phyloP scores from a whole-genome alignment of 2,797 vertebrate species.

The Antrozous pallidus region DNA sequence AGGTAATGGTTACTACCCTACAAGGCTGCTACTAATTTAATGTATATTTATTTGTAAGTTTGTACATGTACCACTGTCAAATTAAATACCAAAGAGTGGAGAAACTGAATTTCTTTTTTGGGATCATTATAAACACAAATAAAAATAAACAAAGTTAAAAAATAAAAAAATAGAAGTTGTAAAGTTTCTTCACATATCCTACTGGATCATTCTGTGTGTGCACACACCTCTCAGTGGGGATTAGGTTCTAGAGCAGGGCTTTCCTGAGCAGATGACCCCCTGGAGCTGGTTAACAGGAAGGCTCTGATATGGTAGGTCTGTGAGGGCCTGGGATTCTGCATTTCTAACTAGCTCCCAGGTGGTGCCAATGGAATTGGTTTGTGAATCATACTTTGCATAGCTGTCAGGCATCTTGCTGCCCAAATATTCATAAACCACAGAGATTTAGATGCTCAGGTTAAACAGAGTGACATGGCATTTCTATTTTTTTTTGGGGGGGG shows the following conservation, averaged over 20 bases:
- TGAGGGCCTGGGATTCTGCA: not conserved
- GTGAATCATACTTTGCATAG: not conserved
- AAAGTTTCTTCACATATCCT: not conserved
- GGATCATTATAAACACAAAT: not conserved
- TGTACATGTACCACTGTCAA: not conserved
- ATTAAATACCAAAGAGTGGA: not conserved
- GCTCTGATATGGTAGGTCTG: not conserved
- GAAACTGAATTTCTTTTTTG: not conserved
- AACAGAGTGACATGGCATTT: not conserved
- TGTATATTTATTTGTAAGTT: not conserved
- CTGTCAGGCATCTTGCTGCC: not conserved
- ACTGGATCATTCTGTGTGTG: not conserved
- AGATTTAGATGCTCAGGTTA: not conserved
- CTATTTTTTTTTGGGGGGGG: not conserved
- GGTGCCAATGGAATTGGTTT: not conserved
- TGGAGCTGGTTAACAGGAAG: not conserved
- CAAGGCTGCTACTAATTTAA: not conserved
- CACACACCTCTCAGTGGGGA: not conserved
- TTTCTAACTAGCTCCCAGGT: not conserved
- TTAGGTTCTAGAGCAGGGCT: not conserved
- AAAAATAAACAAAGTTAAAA: not conserved
- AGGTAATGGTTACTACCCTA: not conserved
- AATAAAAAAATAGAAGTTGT: not conserved
- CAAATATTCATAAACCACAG: not conserved
- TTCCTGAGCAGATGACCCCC: not conserved